phyloP scores from a whole-genome alignment of 2,797 vertebrate species.

The Pseudochirops cupreus region DNA sequence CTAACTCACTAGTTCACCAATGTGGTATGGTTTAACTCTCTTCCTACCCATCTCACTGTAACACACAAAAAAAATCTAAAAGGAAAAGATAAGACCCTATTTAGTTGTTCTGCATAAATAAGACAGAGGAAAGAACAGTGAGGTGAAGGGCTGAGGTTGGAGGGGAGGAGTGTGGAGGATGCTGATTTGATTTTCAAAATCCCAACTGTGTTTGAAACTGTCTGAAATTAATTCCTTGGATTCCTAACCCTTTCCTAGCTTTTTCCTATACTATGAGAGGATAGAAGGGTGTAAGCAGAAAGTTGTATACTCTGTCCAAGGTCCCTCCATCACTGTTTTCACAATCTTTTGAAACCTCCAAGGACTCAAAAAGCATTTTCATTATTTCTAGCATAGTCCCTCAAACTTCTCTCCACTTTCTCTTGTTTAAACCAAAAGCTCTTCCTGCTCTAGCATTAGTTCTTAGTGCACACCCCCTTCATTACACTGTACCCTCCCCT shows the following conservation, averaged over 20 bases:
- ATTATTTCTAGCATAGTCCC: neutral
- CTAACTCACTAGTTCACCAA: too few species aligned
- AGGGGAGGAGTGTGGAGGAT: neutral
- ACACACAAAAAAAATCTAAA: neutral
- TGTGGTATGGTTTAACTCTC: neutral
- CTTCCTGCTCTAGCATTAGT: neutral
- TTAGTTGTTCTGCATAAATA: neutral
- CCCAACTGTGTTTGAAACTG: neutral
- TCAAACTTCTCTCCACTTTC: neutral
- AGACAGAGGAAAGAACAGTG: neutral
- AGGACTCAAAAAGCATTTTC: neutral
- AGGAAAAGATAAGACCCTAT: neutral
- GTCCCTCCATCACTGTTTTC: neutral
- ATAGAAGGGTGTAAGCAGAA: neutral
- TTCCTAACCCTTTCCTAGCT: neutral
- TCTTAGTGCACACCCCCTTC: neutral
- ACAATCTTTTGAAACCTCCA: neutral
- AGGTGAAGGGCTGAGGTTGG: neutral
- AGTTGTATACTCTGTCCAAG: neutral
- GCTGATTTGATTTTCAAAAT: neutral
- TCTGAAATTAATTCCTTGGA: neutral
- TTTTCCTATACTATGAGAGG: neutral
- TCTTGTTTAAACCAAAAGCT: neutral
- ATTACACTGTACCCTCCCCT: neutral
- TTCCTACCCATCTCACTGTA: neutral